Conservation (phyloP, 2,797 vertebrate species). For the Delichon dasypus region DNA sequence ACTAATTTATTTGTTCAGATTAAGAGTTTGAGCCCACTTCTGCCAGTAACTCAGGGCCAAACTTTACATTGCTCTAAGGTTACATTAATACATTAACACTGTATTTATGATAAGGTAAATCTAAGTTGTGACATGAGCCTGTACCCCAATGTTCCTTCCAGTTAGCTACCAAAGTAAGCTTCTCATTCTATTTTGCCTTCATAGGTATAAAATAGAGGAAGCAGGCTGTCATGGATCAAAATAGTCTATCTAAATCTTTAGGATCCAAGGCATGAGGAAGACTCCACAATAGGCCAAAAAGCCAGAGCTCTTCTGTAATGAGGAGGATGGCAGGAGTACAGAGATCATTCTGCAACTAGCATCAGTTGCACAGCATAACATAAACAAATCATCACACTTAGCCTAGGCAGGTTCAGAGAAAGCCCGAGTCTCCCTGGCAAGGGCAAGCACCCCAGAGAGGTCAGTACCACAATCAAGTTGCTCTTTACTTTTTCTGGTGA, state of each 20-base stretch:
- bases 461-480: background rate
- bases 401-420: background rate
- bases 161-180: background rate
- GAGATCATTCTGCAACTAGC: background rate
- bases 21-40: background rate
- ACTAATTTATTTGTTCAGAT: background rate
- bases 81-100: background rate
- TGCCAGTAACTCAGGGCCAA: background rate
- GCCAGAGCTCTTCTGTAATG: background rate
- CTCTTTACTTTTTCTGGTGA: background rate
- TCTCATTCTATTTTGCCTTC: background rate
- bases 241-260: background rate
- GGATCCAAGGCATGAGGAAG: background rate
- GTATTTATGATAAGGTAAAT: background rate
- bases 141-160: background rate
- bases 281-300: background rate
- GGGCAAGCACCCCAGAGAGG: background rate
- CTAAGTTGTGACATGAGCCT: background rate
- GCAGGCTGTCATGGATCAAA: background rate
- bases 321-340: background rate
- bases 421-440: fast-evolving
- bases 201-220: background rate
- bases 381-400: background rate
- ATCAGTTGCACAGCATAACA: background rate
- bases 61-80: background rate